phyloP scores from a whole-genome alignment of 1,140 invertebrate genomes.

The Hyphantria cunea region DNA sequence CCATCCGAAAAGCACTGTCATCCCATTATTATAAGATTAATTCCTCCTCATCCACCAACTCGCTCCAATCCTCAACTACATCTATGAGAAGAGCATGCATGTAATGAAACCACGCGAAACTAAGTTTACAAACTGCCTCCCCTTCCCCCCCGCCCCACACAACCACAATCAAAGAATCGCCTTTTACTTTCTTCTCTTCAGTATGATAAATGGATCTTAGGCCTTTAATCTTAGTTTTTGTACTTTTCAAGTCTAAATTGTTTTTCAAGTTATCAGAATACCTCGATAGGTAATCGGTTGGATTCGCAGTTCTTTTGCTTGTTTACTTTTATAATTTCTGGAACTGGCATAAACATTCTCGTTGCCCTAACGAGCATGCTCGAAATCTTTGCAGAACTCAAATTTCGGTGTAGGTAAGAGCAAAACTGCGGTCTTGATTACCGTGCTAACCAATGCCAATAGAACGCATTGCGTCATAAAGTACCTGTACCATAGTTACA shows the following conservation, averaged over 20 bases:
- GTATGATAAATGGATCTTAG: constrained; percentile 33
- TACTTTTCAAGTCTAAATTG: constrained; percentile 31
- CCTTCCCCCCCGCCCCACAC: neutral
- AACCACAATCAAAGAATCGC: too few species aligned
- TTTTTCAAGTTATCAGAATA: constrained; percentile 33
- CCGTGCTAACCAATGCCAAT: too few species aligned
- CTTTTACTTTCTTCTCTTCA: constrained; percentile 29
- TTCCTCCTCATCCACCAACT: neutral
- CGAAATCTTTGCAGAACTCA: neutral
- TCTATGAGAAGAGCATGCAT: neutral
- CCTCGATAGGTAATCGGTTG: constrained; percentile 33
- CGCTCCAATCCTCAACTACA: neutral
- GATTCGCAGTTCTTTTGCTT: constrained; percentile 35
- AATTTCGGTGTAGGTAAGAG: too few species aligned
- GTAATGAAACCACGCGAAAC: neutral
- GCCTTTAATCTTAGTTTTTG: constrained; percentile 37
- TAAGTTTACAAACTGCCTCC: neutral
- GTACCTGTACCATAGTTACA: too few species aligned
- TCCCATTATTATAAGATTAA: too few species aligned
- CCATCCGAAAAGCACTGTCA: too few species aligned
- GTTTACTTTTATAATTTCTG: constrained; percentile 35
- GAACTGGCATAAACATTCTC: constrained; percentile 35
- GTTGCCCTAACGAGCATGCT: constrained; percentile 34
- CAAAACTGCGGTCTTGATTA: too few species aligned
- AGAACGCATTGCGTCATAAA: constrained; percentile 44